Base-by-base conservation (phyloP, 2,113 vertebrate genomes). In the Perca schrenkii region DNA sequence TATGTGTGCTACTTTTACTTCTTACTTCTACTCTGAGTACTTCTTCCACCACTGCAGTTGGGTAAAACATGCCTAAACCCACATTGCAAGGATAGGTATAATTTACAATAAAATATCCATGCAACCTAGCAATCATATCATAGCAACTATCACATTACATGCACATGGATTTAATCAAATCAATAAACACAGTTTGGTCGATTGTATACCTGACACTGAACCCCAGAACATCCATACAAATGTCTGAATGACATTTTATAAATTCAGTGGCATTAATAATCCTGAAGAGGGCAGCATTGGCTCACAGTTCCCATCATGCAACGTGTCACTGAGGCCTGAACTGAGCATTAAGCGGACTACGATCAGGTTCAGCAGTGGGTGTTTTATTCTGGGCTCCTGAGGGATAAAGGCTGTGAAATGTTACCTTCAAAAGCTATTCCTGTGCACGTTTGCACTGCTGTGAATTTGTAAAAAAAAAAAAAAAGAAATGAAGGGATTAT, bases 201-300 rank as follows among this genome's bases (percentile, higher is more conserved):
- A 17, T 40, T 40, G 14, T 25, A 43, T 54, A 14, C 43, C 53
- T 46, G 19, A 25, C 36, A 49, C 16, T 49, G 52, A 28, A 12
- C 1, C 16, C 7, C 25, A 56, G 2, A 56, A 7, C 25, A 54
- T 56, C 10, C 25, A 49, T 3, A 8, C 19, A 56, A 21, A 60
- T 25, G 53, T 16, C 31, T 28, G 16, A 34, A 5, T 15, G 64
- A 15, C n/a, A 3, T 58, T 70, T 13, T 10, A 34, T 49, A 22
- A 7, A 8, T 13, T n/a, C 57, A 80, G 82, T 80, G 13, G 50
- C 47, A 8, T 4, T 2, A 1, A 16, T 76, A 1, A 40, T 88
- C 91, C 95, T 89, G 46, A 74, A 90, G 95, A 92, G 93, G 93
- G 94, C 87, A 94, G 90, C 90, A 90, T 95, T 93, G 86, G 53